These are phyloP conservation scores for Stichopus horrens DNA, from an alignment of 53 echinoderm and acorn worm species.

Conservation along the genomic window DNA sequence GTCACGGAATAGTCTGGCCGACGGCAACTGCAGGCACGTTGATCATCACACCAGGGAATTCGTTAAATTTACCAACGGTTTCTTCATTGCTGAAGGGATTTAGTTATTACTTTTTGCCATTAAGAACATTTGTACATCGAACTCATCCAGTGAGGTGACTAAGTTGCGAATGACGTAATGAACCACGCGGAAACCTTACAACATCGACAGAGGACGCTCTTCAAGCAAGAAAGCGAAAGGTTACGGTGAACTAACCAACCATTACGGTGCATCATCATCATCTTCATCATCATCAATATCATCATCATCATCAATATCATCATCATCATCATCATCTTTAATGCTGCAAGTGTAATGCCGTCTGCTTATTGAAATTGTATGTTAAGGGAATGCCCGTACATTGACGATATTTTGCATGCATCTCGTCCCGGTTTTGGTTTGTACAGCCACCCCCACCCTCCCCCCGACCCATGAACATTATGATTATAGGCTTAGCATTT, in stretches of 20 bases:
- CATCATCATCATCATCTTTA: too few relatives aligned
- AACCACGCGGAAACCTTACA: background rate
- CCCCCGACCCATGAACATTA: too few relatives aligned
- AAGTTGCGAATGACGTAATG: background rate
- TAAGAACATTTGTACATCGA: constrained; percentile 43
- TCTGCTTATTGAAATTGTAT: too few relatives aligned
- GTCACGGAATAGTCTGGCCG: background rate
- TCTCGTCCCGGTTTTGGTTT: too few relatives aligned
- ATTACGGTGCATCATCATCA: too few relatives aligned
- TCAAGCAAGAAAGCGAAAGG: background rate
- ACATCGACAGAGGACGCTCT: background rate
- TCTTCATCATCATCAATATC: too few relatives aligned
- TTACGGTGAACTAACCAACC: background rate
- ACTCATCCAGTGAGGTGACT: constrained; percentile 44
- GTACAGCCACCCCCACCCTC: too few relatives aligned
- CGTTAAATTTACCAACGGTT: background rate
- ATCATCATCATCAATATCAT: too few relatives aligned
- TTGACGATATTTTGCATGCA: too few relatives aligned
- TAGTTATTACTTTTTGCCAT: constrained; percentile 30
- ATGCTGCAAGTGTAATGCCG: too few relatives aligned
- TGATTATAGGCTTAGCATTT: too few relatives aligned
- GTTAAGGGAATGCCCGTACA: too few relatives aligned
- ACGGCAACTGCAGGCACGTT: background rate
- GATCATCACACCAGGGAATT: background rate
- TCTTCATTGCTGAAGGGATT: background rate